Evolutionary conservation across 1,140 invertebrate genomes (phyloP), one percentile per base, ranked within the genome.

Genomic region (Bradysia coprophila): DNA sequence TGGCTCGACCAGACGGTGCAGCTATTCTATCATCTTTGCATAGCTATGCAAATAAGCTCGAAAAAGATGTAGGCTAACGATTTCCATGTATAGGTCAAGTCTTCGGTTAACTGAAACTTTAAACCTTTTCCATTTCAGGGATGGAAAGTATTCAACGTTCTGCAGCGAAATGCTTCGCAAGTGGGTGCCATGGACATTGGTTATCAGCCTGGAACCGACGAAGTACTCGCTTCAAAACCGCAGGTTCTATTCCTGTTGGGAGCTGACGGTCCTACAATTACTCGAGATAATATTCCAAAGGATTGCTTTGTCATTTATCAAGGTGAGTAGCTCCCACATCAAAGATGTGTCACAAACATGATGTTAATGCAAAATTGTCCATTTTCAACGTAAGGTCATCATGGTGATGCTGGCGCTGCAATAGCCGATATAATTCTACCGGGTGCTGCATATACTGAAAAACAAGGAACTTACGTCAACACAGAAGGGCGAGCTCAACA

Each of bases 361-460:
- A n/a, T n/a, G n/a, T n/a, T n/a, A n/a, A n/a, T n/a, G n/a, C n/a
- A n/a, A n/a, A n/a, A n/a, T n/a, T n/a, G n/a, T n/a, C n/a, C n/a
- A n/a, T n/a, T n/a, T n/a, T n/a, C n/a, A n/a, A n/a, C n/a, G n/a
- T n/a, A n/a, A n/a, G 91, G 94, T 41, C 92, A 94, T 66, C 94
- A 97, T 66, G 95, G 95, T 41, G 95, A 98, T 63, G 68, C 65
- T 46, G 94, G 94, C 46, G 95, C 95, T 10, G 62, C 76, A 40
- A 82, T 93, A 46, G 93, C 95, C 43, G 94, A 99, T 65, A 73
- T 88, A 15, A 73, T 99, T 44, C 66, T 99, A 3, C 93, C 95
- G 16, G 94, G 89, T 43, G 88, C 90, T n/a, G 92, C 95, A 0
- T 98, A 97, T 59, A 98, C 95, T 2, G 95, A 98, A 69, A 98